A percentile compares a stretch with the other conserved stretches of the same genome.
Conservation (phyloP, 2,888 invertebrate genomes). For the Argynnis bischoffii region DNA sequence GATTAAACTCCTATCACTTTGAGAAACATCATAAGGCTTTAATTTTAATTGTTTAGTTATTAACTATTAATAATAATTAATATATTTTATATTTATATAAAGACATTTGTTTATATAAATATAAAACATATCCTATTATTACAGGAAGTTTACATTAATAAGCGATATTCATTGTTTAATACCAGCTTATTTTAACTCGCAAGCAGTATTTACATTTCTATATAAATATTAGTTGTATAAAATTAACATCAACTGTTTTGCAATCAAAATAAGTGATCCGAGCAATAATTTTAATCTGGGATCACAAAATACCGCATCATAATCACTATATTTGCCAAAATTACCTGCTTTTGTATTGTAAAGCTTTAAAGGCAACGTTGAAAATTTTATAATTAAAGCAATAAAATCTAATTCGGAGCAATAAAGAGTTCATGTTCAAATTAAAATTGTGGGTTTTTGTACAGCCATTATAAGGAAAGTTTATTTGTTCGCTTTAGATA, state of each 20-base stretch:
- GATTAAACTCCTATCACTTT: too few species aligned
- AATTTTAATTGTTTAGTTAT: too few species aligned
- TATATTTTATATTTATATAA: background rate
- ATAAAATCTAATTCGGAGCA: slow-evolving; percentile 13
- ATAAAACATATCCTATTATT: background rate
- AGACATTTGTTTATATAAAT: background rate
- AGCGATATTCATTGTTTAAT: background rate
- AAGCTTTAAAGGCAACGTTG: slow-evolving; percentile 13
- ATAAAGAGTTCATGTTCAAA: slow-evolving; percentile 14
- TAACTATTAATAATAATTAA: too few species aligned
- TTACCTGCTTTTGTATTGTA: slow-evolving; percentile 20
- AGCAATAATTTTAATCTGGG: slow-evolving; percentile 30
- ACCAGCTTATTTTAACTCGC: background rate
- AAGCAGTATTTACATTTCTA: slow-evolving; percentile 9
- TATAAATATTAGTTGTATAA: slow-evolving; percentile 23
- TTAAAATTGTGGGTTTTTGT: slow-evolving; percentile 3
- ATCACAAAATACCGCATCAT: slow-evolving; percentile 23
- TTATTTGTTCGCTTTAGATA: background rate
- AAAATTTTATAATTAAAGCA: slow-evolving; percentile 10
- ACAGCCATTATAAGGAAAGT: background rate
- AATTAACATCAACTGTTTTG: slow-evolving; percentile 26
- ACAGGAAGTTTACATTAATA: background rate
- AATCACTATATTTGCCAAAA: slow-evolving; percentile 29
- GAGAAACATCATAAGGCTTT: too few species aligned
- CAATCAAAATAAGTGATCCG: slow-evolving; percentile 28